phyloP scores from a whole-genome alignment of 1,140 invertebrate species.

The Portunus trituberculatus region DNA sequence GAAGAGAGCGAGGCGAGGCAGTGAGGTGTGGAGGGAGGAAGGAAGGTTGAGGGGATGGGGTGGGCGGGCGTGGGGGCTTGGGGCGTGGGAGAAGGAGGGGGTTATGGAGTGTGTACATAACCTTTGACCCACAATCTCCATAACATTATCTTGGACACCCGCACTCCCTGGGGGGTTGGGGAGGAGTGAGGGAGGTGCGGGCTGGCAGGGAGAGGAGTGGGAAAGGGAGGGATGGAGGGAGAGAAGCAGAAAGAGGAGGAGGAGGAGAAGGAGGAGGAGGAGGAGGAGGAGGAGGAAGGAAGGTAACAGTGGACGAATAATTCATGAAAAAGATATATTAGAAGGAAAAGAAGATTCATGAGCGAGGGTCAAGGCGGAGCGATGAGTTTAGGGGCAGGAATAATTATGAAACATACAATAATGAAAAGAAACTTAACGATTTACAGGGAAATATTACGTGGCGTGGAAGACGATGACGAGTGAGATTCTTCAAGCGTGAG shows the following conservation, averaged over 20 bases:
- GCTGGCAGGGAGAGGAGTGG: neutral
- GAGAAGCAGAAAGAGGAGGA: neutral
- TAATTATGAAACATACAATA: too few relatives aligned
- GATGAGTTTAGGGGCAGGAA: too few relatives aligned
- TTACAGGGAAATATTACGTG: too few relatives aligned
- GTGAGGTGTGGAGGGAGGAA: neutral
- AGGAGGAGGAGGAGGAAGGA: conserved; percentile 30
- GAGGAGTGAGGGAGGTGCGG: neutral
- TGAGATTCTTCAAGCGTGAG: too few relatives aligned
- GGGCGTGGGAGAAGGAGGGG: neutral
- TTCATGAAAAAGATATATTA: too few relatives aligned
- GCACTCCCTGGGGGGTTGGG: conserved; percentile 42
- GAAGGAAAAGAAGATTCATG: neutral
- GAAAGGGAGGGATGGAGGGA: neutral
- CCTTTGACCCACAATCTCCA: conserved; percentile 64
- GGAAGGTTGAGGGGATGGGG: neutral
- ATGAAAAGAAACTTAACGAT: too few relatives aligned
- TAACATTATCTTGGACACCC: conserved; percentile 60
- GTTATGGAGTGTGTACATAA: conserved; percentile 51
- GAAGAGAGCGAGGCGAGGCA: neutral
- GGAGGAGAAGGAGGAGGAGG: neutral
- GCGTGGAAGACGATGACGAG: too few relatives aligned
- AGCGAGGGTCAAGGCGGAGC: neutral
- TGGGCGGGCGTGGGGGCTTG: neutral
- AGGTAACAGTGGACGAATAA: neutral